A percentile compares a stretch with the other conserved stretches of the same genome.
Conservation (phyloP, 2,888 invertebrate genomes). For the Drosophila picticornis region DNA sequence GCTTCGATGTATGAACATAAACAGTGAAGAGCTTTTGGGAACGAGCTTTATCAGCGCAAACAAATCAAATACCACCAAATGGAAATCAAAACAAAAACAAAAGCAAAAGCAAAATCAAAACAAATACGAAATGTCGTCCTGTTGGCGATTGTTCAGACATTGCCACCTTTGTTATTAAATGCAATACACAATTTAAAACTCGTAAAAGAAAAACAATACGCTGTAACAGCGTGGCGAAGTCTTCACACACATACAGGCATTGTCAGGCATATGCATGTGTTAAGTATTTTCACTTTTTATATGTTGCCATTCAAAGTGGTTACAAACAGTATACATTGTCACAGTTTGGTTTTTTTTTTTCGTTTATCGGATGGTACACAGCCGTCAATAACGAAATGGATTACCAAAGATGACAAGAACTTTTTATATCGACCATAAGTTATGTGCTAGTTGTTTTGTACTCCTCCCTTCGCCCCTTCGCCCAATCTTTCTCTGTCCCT, state of each 20-base stretch:
- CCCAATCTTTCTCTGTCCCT: neutral
- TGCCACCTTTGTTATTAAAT: neutral
- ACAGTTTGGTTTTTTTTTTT: neutral
- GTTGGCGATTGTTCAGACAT: neutral
- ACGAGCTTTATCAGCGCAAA: conserved; percentile 20
- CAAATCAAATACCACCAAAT: conserved; percentile 7
- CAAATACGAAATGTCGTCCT: conserved; percentile 7
- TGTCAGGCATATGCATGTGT: neutral
- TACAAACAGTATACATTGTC: neutral
- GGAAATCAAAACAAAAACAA: conserved; percentile 22
- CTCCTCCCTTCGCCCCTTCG: neutral
- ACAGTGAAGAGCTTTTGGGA: conserved; percentile 28
- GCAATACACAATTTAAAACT: neutral
- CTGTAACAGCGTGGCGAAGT: conserved; percentile 27
- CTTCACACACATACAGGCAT: neutral
- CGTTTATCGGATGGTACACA: neutral
- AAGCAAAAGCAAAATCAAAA: conserved; percentile 23
- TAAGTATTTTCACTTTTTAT: conserved; percentile 41
- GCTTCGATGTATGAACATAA: conserved; percentile 42
- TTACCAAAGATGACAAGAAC: neutral
- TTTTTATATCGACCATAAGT: neutral
- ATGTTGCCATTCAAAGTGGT: neutral
- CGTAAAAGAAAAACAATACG: conserved; percentile 7
- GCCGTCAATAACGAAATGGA: neutral
- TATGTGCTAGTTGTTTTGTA: neutral